These are phyloP conservation scores for Nylanderia fulva DNA, from an alignment of 1,140 invertebrate species.

Conservation along the genomic window DNA sequence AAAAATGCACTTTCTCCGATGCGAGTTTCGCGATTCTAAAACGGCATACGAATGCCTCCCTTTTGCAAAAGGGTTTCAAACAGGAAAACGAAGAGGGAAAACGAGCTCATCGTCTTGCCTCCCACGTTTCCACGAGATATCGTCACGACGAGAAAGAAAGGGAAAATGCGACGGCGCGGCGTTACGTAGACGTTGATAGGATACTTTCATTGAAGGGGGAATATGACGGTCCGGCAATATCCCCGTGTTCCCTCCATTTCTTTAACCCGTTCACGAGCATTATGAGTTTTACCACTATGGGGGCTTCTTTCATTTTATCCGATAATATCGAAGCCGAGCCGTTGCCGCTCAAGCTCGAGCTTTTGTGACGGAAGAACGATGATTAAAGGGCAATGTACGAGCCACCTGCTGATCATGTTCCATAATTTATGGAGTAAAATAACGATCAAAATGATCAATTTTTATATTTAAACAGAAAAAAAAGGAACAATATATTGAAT, in stretches of 20 bases:
- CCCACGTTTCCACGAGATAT: constrained; percentile 10
- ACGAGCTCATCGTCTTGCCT: constrained; percentile 5
- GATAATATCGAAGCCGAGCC: constrained; percentile 34
- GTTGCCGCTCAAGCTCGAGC: not conserved
- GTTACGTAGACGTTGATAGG: constrained; percentile 20
- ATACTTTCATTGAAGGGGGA: constrained; percentile 27
- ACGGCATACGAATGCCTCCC: not conserved
- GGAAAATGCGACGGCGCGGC: not conserved
- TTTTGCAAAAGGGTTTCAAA: constrained; percentile 8
- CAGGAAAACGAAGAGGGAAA: not conserved
- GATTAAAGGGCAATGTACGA: constrained; percentile 33
- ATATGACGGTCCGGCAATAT: constrained; percentile 32
- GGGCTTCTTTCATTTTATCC: constrained; percentile 16
- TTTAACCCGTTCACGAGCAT: constrained; percentile 35
- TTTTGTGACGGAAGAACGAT: constrained; percentile 24
- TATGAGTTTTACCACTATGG: not conserved
- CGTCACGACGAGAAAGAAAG: constrained; percentile 3
- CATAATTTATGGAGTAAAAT: not conserved
- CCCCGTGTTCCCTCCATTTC: not conserved
- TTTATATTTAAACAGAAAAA: not conserved
- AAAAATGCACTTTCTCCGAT: constrained; percentile 10
- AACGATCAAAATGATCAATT: not conserved
- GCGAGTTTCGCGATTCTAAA: not conserved
- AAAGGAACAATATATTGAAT: not conserved
- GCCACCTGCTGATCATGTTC: constrained; percentile 21